Conservation (phyloP, 53 echinoderm and acorn worm genomes). For the Zoroaster sp. region DNA sequence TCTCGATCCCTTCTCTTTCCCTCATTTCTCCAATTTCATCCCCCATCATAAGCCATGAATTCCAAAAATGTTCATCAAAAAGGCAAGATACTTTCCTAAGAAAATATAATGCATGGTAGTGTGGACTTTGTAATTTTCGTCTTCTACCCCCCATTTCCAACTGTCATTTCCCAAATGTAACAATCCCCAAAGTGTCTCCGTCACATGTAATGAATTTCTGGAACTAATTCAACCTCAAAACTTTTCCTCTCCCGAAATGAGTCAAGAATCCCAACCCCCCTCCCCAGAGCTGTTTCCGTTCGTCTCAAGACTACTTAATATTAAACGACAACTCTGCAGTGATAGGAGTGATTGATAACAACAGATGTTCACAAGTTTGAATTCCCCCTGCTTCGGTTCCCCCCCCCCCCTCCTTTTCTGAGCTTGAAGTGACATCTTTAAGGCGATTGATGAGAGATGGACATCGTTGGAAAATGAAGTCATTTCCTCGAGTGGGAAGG, state of each 20-base stretch:
- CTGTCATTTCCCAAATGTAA: too few species aligned
- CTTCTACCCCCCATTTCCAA: background rate
- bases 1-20: too few species aligned
- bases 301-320: background rate
- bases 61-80: too few species aligned
- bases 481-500: conserved; percentile 28
- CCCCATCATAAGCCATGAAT: too few species aligned
- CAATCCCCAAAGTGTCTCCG: background rate
- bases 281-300: background rate
- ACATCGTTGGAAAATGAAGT: background rate
- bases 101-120: too few species aligned
- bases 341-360: conserved; percentile 18
- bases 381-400: background rate
- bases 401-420: background rate
- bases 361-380: conserved; percentile 17
- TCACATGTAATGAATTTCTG: conserved; percentile 22
- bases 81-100: too few species aligned
- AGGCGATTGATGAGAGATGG: background rate
- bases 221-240: conserved; percentile 13
- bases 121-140: too few species aligned
- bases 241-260: conserved; percentile 5
- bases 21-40: too few species aligned
- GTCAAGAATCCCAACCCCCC: background rate
- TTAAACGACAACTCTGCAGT: background rate
- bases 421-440: background rate